Base-by-base conservation (phyloP, 2,888 invertebrate species). In the Megaustenia siamemsis region DNA sequence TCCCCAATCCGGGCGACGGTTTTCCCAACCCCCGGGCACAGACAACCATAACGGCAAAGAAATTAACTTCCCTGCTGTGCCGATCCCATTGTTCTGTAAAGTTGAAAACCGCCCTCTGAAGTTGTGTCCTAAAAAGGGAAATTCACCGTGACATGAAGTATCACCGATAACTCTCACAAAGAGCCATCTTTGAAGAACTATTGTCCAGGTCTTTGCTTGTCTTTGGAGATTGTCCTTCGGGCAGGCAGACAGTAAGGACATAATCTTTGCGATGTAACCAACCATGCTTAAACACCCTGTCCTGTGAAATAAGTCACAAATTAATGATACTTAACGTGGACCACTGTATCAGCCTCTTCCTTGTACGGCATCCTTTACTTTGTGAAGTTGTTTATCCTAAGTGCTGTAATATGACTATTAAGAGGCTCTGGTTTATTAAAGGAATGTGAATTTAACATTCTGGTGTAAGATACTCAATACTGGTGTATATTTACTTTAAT, bases 161-260 rank as follows among this genome's bases (percentile, higher is more conserved):
- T 80, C 69, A 80, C 35, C 69, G n/a, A 69, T 69, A 69, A 68
- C 53, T 21, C 63, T 43, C n/a, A n/a, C n/a, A 78, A 78, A 78
- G 66, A 78, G 43, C 43, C 78, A 63, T 78, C 66, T 63, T 45
- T 63, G 43, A 40, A 63, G 28, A 38, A 10, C 66, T 78, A 28
- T 63, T 45, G 45, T 40, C 66, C 32, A 60, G 43, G 43, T 63
- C 28, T 60, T 78, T 78, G 28, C 66, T 63, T 45, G 43, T 78
- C 78, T 66, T 66, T 43, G n/a, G 28, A 78, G 78, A 66, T 28
- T 32, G 38, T 32, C 43, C 43, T 43, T n/a, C 1, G 43, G 66
- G 28, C 45, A 38, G 4, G 38, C 43, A 43, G 45, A 8, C 28
- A 43, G 40, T 6, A n/a, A n/a, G 63, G 28, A 40, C 43, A 28